phyloP scores from a whole-genome alignment of 2,888 invertebrate genomes.

The Chrysolina americana region DNA sequence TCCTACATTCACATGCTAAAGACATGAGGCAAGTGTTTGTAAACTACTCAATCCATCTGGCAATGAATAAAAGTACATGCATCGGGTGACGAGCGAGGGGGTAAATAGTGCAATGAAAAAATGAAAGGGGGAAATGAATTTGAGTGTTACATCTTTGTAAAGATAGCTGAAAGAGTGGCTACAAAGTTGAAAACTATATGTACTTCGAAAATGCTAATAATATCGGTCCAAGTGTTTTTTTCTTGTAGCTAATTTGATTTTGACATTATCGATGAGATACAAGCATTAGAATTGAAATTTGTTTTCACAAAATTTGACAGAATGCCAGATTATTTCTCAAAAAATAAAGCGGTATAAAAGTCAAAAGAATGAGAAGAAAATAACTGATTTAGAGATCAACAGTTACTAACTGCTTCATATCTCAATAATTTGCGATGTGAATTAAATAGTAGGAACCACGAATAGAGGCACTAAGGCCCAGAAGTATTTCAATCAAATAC shows the following conservation, averaged over 20 bases:
- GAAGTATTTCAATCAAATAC: conserved; percentile 65
- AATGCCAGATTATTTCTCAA: too few relatives aligned
- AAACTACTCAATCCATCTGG: neutral
- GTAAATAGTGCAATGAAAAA: neutral
- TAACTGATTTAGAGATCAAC: too few relatives aligned
- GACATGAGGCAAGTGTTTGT: neutral
- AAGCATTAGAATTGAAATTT: neutral
- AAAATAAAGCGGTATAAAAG: too few relatives aligned
- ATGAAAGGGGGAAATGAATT: conserved; percentile 30
- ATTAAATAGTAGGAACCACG: conserved; percentile 67
- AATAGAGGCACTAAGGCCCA: conserved; percentile 56
- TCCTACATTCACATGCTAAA: neutral
- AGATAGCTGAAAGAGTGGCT: conserved; percentile 42
- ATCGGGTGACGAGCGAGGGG: neutral
- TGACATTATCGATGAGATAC: neutral
- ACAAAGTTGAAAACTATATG: conserved; percentile 2
- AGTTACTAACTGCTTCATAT: conserved; percentile 48
- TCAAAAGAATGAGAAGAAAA: too few relatives aligned
- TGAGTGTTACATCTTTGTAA: conserved; percentile 51
- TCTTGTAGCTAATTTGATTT: neutral
- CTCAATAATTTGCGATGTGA: conserved; percentile 67
- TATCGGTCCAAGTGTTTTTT: neutral
- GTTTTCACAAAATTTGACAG: conserved; percentile 13
- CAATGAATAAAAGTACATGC: neutral
- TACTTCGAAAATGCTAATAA: neutral